Conservation (phyloP, 2,113 vertebrate species). For the Nicator chloris region DNA sequence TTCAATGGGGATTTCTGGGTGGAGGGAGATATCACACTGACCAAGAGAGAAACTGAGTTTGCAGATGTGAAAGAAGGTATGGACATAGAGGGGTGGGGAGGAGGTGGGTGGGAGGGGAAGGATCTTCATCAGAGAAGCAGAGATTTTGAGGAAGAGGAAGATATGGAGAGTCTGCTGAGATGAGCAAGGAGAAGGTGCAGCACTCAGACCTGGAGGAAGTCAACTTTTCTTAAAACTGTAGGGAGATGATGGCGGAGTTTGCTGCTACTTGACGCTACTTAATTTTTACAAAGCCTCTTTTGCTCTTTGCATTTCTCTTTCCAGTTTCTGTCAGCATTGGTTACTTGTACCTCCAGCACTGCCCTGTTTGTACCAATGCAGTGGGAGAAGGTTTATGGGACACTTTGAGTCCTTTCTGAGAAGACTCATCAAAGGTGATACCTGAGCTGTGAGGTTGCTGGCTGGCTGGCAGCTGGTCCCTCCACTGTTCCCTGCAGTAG, state of each 20-base stretch:
- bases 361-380: background rate
- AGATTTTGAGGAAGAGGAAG: background rate
- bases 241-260: background rate
- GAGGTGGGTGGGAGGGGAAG: background rate
- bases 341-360: background rate
- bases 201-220: background rate
- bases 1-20: background rate
- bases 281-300: background rate
- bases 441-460: accelerated
- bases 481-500: background rate
- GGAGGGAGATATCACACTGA: background rate
- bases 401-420: background rate
- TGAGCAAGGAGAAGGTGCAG: background rate
- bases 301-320: background rate
- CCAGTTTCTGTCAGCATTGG: background rate
- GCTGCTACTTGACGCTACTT: background rate
- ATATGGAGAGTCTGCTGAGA: background rate
- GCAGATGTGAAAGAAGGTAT: background rate
- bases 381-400: background rate
- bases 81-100: background rate
- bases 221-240: background rate
- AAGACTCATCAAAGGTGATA: background rate
- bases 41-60: background rate
- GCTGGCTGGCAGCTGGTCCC: background rate
- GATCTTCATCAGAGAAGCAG: background rate